Evolutionary conservation across 37 sponge, comb jelly and placozoan genomes (phyloP), one percentile per base, ranked within the genome.

Genomic region (Aplysina aerophoba): DNA sequence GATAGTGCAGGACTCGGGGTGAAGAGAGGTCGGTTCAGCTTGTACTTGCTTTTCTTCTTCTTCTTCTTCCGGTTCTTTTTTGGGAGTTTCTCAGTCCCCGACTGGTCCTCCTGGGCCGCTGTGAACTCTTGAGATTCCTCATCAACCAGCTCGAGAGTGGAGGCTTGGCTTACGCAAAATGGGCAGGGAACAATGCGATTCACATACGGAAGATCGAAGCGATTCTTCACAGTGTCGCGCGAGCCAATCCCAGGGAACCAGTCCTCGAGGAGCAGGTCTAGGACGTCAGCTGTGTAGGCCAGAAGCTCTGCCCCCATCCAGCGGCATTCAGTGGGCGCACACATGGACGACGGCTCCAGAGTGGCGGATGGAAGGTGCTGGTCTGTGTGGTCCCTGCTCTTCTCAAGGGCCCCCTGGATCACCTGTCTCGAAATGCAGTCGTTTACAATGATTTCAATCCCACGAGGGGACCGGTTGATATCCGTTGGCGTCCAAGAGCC

Each of bases 181-280:
- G 97, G 95, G 41, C 97, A 97, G 15, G 97, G 95, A 40, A 97
- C 87, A 28, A 97, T 81, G 28, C 95, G 82, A 61, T 89, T 90
- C 41, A 97, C 90, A 56, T 89, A 92, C 24, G 97, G 97, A 25
- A 91, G 86, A 31, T 61, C 61, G 21, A 33, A 59, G 54, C 73
- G 62, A 71, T 90, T 88, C 21, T 71, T 71, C 30, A 81, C 86
- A 14, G 58, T 86, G 44, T 91, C 88, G 31, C 90, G 28, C 0
- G 89, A 77, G 14, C 93, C 93, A 0, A 96, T 87, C 0, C 94
- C 97, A n/a, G 92, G 90, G 86, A 85, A 96, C 97, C 97, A 96
- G 62, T 96, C 97, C 81, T 96, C 94, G 82, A 96, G 83, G 20
- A 96, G 90, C 0, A 88, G 79, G 82, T 96, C 97, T 0, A 96